Base-by-base conservation (phyloP, 2,113 vertebrate species). In the Pomatorhinus ruficollis region DNA sequence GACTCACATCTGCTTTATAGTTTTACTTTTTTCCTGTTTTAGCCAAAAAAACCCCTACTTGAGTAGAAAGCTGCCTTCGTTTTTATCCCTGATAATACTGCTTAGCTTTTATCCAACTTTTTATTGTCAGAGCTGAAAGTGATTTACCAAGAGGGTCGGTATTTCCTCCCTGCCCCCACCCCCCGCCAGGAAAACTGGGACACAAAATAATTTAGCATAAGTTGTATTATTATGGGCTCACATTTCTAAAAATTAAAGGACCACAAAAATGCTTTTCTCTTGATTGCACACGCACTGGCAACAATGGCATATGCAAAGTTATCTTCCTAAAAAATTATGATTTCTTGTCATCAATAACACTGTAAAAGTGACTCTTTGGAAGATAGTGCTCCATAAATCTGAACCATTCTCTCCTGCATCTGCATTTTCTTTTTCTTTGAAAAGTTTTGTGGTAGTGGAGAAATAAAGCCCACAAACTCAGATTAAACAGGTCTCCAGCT, bases 301-400 rank as follows among this genome's bases (percentile, higher is more conserved):
- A 74, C 81, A 83, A 88, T 2, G 2, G 39, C 56, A 53, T 61
- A 49, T 64, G 56, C 75, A 93, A 86, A 88, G 56, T 33, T 80
- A n/a, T 90, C 37, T 87, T 92, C 68, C 40, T 50, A 45, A 88
- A 95, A 78, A 86, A 69, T 40, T 18, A 50, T 9, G 24, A 52
- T 83, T 90, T 83, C 59, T 74, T 86, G 56, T 90, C 69, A 83
- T 77, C 54, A 65, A 57, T 90, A 79, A n/a, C 40, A 64, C 18
- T 44, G 30, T 75, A 78, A 92, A 95, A 92, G 76, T 7, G 16
- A 31, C 52, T 89, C 35, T 80, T 90, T 78, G 72, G 75, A 95
- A 92, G 60, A 66, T 27, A 90, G 53, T 53, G 85, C 56, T 83
- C 28, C 68, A 86, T 90, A 81, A 96, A 97, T 63, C 60, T 40